Conservation (phyloP, 1,140 invertebrate genomes). For the Cardiocondyla obscurior region DNA sequence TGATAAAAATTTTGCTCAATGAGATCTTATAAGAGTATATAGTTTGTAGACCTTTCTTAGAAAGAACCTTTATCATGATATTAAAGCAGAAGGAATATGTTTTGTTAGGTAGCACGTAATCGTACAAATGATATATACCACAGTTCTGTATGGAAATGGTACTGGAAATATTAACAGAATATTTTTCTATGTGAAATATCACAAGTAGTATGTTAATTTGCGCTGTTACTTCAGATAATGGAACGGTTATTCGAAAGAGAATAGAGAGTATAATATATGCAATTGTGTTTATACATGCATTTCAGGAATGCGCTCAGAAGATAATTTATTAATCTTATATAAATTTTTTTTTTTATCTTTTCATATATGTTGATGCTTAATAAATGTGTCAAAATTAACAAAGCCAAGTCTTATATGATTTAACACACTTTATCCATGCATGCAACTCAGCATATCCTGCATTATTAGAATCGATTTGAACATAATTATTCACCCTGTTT, state of each 20-base stretch:
- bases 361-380: conserved; percentile 36
- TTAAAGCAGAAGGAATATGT: conserved; percentile 1
- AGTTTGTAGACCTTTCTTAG: conserved; percentile 12
- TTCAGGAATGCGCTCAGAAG: background rate
- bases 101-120: conserved; percentile 8
- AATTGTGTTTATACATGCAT: background rate
- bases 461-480: background rate
- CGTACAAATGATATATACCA: conserved; percentile 15
- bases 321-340: conserved; percentile 5
- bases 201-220: background rate
- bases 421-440: conserved; percentile 26
- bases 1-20: conserved; percentile 55
- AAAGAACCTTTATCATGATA: conserved; percentile 1
- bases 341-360: conserved; percentile 2
- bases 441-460: background rate
- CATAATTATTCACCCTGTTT: background rate
- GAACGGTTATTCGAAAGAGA: background rate
- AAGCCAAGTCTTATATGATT: conserved; percentile 26
- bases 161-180: conserved; percentile 21
- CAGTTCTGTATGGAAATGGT: conserved; percentile 2
- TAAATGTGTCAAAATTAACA: conserved; percentile 37
- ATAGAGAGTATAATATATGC: too few relatives aligned
- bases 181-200: conserved; percentile 33
- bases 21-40: conserved; percentile 14
- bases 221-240: background rate